These are phyloP conservation scores for Aphidius ervi DNA, from an alignment of 1,140 invertebrate species.

Conservation along the genomic window DNA sequence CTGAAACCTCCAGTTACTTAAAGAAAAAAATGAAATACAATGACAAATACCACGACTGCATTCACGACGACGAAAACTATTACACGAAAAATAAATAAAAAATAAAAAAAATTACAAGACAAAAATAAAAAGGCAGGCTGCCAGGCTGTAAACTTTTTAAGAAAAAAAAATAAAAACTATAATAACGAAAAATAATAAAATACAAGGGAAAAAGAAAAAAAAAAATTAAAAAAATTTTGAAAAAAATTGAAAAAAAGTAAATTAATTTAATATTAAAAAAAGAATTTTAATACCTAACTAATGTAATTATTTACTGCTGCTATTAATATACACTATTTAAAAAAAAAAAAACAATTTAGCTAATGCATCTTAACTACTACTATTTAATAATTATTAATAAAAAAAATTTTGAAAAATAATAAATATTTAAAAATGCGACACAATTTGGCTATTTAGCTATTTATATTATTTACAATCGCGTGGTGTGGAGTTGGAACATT, in stretches of 20 bases:
- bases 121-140: conserved; percentile 29
- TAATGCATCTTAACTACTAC: conserved; percentile 24
- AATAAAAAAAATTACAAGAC: conserved; percentile 3
- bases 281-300: background rate
- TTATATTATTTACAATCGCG: conserved; percentile 53
- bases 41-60: background rate
- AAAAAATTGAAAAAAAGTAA: background rate
- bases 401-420: conserved; percentile 23
- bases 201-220: background rate
- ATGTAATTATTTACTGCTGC: conserved; percentile 14
- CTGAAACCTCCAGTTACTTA: conserved; percentile 16
- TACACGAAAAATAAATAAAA: background rate
- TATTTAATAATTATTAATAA: conserved; percentile 17
- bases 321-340: conserved; percentile 20
- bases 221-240: background rate
- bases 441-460: conserved; percentile 44
- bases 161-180: background rate
- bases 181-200: background rate
- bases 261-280: conserved; percentile 10
- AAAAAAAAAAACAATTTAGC: conserved; percentile 11
- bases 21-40: conserved; percentile 2
- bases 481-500: conserved; percentile 55
- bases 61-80: background rate
- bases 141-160: conserved; percentile 40
- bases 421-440: conserved; percentile 23